Evolutionary conservation across 1,140 invertebrate species (phyloP).

Genomic region (Nasonia longicornis): DNA sequence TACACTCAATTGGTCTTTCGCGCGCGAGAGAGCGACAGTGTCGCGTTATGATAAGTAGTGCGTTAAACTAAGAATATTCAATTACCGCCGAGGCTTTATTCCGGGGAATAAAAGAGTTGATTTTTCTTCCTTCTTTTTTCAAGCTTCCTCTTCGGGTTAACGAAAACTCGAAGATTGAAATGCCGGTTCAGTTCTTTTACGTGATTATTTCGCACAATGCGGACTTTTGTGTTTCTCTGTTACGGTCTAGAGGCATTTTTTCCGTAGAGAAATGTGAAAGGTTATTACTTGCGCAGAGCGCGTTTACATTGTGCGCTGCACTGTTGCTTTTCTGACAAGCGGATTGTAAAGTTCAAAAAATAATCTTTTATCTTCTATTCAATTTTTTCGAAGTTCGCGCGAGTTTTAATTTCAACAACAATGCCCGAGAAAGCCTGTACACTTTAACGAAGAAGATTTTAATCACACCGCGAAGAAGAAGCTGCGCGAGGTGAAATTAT

Average conservation of each 20-base stretch:
- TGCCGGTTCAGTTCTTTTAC: neutral
- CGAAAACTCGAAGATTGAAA: neutral
- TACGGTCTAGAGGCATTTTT: neutral
- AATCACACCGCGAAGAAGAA: too few species aligned
- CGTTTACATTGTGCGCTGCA: too few species aligned
- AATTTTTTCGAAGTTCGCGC: too few species aligned
- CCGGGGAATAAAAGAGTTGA: neutral
- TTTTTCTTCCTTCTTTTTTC: neutral
- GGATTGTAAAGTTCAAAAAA: too few species aligned
- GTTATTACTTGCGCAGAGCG: neutral
- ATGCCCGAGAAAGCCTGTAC: too few species aligned
- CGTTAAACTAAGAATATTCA: neutral
- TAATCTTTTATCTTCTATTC: too few species aligned
- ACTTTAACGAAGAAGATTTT: too few species aligned
- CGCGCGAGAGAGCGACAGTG: neutral
- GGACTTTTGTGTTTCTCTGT: neutral
- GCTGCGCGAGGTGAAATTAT: too few species aligned
- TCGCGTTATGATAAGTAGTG: neutral
- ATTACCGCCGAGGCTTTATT: neutral
- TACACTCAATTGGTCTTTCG: neutral
- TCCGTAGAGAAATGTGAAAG: neutral
- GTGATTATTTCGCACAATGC: neutral
- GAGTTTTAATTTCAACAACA: too few species aligned
- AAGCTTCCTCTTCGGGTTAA: neutral
- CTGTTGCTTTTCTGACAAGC: too few species aligned